phyloP scores from a whole-genome alignment of 2,888 invertebrate species.

The Campoletis raptor region DNA sequence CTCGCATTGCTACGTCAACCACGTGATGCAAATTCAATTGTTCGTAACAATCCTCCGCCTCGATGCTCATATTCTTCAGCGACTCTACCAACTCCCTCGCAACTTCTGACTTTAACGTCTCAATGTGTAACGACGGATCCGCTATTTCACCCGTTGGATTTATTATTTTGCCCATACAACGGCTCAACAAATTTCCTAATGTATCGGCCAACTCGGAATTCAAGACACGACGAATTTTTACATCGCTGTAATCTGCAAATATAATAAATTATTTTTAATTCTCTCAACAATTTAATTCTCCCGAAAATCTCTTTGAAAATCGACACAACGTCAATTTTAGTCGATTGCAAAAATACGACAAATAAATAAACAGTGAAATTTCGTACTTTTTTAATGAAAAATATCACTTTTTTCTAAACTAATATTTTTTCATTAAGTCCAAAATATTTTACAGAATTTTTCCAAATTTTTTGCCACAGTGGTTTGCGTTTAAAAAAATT shows the following conservation, averaged over 20 bases:
- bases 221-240: slow-evolving; percentile 90
- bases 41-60: slow-evolving; percentile 89
- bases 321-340: background rate
- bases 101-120: slow-evolving; percentile 84
- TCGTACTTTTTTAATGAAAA: no score
- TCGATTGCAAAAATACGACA: background rate
- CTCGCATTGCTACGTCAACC: slow-evolving; percentile 91
- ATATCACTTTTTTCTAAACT: no score
- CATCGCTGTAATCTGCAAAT: slow-evolving; percentile 92
- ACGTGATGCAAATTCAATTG: slow-evolving; percentile 93
- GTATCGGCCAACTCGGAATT: slow-evolving; percentile 97
- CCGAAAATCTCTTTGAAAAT: no score
- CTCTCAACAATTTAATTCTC: background rate
- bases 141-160: slow-evolving; percentile 94
- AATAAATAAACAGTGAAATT: background rate
- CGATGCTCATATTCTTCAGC: slow-evolving; percentile 86
- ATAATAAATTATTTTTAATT: slow-evolving; percentile 20
- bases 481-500: no score
- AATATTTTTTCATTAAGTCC: no score
- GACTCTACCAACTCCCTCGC: slow-evolving; percentile 86
- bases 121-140: slow-evolving; percentile 85
- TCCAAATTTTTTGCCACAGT: background rate
- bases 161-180: slow-evolving; percentile 91
- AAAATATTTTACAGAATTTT: no score
- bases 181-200: slow-evolving; percentile 94